Conservation (phyloP, 2,113 vertebrate genomes). For the Muntiacus reevesi region DNA sequence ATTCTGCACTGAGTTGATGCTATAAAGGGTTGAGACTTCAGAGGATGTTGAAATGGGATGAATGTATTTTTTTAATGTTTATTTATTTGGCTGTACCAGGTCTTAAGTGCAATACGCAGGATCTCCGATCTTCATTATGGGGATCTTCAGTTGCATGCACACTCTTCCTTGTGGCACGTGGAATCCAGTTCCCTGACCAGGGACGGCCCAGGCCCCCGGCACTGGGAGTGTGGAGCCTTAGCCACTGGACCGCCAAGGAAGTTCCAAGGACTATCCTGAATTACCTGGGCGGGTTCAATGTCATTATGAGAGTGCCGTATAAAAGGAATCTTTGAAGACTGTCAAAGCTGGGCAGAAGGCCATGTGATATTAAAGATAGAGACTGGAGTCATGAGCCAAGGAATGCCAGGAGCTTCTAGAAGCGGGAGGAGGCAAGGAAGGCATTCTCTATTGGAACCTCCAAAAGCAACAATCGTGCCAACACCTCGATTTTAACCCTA, state of each 20-base stretch:
- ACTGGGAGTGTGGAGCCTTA: not conserved
- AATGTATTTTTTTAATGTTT: not conserved
- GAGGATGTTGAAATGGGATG: not conserved
- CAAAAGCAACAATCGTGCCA: not conserved
- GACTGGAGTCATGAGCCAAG: not conserved
- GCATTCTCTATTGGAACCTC: not conserved
- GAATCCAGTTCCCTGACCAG: not conserved
- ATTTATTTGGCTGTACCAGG: not conserved
- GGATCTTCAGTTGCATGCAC: not conserved
- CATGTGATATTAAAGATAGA: not conserved
- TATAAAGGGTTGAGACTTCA: not conserved
- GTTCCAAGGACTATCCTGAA: not conserved
- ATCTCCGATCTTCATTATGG: not conserved
- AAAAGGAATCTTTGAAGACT: too few species aligned
- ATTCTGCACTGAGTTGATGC: not conserved
- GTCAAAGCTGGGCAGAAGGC: not conserved
- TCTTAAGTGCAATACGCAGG: accelerated
- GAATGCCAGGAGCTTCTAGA: not conserved
- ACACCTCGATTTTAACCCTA: not conserved
- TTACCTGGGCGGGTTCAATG: accelerated
- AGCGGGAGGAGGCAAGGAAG: not conserved
- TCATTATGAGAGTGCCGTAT: not conserved
- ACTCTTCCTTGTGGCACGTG: not conserved
- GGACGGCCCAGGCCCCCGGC: not conserved
- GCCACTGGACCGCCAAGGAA: not conserved